Evolutionary conservation across 23 tunicate genomes (phyloP).

Genomic region (Corella eumyota): DNA sequence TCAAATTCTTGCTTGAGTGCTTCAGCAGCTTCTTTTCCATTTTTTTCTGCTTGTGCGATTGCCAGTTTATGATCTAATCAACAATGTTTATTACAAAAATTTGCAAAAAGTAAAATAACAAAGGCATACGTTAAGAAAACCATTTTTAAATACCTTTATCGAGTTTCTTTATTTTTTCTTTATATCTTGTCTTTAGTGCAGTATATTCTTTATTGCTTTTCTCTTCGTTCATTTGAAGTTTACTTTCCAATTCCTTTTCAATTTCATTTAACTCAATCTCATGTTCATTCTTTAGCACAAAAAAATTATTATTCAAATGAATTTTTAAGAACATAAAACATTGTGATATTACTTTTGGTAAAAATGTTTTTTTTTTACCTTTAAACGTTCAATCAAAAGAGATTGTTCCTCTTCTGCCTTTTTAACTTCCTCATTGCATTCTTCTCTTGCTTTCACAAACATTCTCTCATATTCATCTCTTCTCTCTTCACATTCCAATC

Average conservation of each 20-base stretch:
- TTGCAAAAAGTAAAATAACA: neutral
- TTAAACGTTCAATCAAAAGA: too few relatives aligned
- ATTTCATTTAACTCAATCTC: constrained; percentile 25
- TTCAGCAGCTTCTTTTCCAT: constrained; percentile 12
- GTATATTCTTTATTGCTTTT: constrained; percentile 9
- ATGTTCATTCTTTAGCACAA: constrained; percentile 10
- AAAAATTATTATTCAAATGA: neutral
- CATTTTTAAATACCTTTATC: constrained; percentile 16
- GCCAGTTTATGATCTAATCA: constrained; percentile 13
- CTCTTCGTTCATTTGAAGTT: constrained; percentile 11
- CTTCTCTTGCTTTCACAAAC: constrained; percentile 21
- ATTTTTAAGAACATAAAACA: too few relatives aligned
- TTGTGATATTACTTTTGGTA: too few relatives aligned
- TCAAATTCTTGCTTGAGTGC: constrained; percentile 35
- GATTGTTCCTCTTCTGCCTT: constrained; percentile 6
- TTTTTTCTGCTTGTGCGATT: constrained; percentile 9
- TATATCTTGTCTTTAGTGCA: constrained; percentile 1
- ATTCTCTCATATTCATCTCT: constrained; percentile 16
- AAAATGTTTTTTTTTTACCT: too few relatives aligned
- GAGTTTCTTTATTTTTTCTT: constrained; percentile 3
- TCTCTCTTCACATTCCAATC: constrained; percentile 15
- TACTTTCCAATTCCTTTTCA: constrained; percentile 22
- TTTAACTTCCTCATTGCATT: constrained; percentile 12
- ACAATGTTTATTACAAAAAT: neutral
- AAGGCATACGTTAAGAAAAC: neutral